These are phyloP conservation scores for Orbicella faveolata DNA, from an alignment of 64 coral and sea anemone genomes.

Conservation along the genomic window DNA sequence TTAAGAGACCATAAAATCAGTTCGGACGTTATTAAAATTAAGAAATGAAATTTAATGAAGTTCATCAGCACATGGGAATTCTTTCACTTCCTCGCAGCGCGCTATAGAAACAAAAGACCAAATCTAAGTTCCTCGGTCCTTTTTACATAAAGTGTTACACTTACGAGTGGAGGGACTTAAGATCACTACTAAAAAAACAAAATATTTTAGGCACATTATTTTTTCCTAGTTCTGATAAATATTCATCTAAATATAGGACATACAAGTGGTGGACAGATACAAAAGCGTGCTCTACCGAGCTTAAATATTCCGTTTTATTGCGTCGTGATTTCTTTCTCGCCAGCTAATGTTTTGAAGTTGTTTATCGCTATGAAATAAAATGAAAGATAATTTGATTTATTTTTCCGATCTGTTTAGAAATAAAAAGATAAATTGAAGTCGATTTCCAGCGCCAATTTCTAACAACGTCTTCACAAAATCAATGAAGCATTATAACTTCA, in stretches of 20 bases:
- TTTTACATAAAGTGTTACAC: neutral
- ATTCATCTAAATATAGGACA: constrained; percentile 76
- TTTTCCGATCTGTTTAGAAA: constrained; percentile 26
- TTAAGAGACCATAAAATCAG: constrained; percentile 53
- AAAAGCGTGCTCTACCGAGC: constrained; percentile 58
- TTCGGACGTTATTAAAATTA: constrained; percentile 39
- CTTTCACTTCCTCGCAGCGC: constrained; percentile 81
- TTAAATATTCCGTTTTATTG: constrained; percentile 65
- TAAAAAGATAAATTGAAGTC: constrained; percentile 53
- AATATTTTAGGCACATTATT: constrained; percentile 83
- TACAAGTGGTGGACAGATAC: constrained; percentile 50
- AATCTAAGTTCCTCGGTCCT: constrained; percentile 53
- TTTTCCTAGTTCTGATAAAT: constrained; percentile 77
- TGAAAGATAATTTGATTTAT: constrained; percentile 42
- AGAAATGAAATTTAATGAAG: constrained; percentile 88
- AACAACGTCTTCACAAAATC: constrained; percentile 89
- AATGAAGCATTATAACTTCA: constrained; percentile 96
- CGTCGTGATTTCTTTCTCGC: constrained; percentile 49
- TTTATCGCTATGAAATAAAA: constrained; percentile 24
- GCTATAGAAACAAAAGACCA: constrained; percentile 83
- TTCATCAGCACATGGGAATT: constrained; percentile 90
- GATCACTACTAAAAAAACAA: constrained; percentile 61
- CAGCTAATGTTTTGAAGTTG: constrained; percentile 17
- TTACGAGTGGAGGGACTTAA: neutral
- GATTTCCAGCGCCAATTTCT: constrained; percentile 63